phyloP scores from a whole-genome alignment of 2,888 invertebrate genomes.

The Mythimna loreyi region DNA sequence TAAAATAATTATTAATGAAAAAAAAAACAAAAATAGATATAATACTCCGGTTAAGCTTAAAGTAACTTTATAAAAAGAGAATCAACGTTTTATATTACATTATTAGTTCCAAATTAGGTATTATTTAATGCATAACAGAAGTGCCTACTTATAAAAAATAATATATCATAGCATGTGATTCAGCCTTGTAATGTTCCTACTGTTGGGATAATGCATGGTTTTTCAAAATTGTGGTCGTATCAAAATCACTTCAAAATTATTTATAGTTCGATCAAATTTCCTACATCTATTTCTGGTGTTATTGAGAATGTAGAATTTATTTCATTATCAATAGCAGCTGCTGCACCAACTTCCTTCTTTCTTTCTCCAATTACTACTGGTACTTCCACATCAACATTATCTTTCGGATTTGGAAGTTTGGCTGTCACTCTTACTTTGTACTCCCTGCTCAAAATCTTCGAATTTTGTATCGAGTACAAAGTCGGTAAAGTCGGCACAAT shows the following conservation, averaged over 20 bases:
- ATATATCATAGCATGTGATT: no score
- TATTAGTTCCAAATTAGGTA: no score
- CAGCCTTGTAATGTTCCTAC: no score
- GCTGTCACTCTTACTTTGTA: constrained; percentile 63
- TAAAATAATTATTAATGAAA: no score
- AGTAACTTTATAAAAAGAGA: no score
- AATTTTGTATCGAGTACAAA: constrained; percentile 64
- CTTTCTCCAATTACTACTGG: constrained; percentile 66
- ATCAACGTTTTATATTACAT: no score
- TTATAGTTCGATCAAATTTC: constrained; percentile 18
- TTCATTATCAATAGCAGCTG: neutral
- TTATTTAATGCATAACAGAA: no score
- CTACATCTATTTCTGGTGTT: neutral
- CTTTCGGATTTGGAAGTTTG: constrained; percentile 63
- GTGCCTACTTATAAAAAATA: no score
- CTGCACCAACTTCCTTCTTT: neutral
- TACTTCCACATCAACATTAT: constrained; percentile 57
- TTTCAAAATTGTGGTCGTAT: neutral
- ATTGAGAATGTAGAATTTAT: neutral
- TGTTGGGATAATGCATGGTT: no score
- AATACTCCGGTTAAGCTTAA: no score
- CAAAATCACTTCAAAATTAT: neutral
- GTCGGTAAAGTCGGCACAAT: constrained; percentile 50
- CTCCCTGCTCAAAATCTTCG: constrained; percentile 58
- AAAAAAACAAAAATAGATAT: no score